These are phyloP conservation scores for Diabrotica balteata DNA, from an alignment of 2,888 invertebrate species.

Conservation along the genomic window DNA sequence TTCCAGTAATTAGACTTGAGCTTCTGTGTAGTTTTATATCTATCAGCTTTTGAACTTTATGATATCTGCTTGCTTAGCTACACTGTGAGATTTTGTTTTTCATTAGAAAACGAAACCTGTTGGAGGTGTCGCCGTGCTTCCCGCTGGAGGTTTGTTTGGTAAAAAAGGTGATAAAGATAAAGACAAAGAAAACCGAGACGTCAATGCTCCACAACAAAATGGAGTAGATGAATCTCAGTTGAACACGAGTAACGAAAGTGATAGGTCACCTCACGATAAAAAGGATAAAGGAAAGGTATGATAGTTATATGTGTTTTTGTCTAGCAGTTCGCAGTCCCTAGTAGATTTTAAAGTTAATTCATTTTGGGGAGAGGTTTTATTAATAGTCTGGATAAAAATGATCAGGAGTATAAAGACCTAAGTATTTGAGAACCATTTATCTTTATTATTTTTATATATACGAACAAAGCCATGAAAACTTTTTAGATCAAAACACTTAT, in stretches of 20 bases:
- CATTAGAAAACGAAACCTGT: slow-evolving; percentile 65
- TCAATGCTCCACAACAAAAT: slow-evolving; percentile 56
- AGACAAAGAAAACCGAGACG: slow-evolving; percentile 63
- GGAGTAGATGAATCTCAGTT: slow-evolving; percentile 56
- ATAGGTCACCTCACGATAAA: slow-evolving; percentile 61
- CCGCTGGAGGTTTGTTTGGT: slow-evolving; percentile 68
- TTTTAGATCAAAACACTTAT: no score
- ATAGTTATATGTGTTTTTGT: not conserved
- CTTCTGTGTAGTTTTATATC: slow-evolving; percentile 21
- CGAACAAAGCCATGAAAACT: no score
- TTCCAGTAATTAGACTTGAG: slow-evolving; percentile 20
- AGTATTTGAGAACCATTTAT: no score
- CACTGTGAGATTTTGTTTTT: slow-evolving; percentile 19
- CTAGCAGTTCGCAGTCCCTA: no score
- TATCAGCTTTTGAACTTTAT: not conserved
- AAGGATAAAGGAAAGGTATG: slow-evolving; percentile 64
- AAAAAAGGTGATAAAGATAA: slow-evolving; percentile 67
- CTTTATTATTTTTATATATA: no score
- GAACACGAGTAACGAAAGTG: slow-evolving; percentile 53
- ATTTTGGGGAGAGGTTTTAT: no score
- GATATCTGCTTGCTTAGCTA: slow-evolving; percentile 18
- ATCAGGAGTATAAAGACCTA: no score
- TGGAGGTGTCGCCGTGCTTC: slow-evolving; percentile 85
- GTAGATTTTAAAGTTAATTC: no score
- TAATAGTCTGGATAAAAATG: no score